Conservation (phyloP, 2,113 vertebrate genomes). For the Nansenia antarctica region DNA sequence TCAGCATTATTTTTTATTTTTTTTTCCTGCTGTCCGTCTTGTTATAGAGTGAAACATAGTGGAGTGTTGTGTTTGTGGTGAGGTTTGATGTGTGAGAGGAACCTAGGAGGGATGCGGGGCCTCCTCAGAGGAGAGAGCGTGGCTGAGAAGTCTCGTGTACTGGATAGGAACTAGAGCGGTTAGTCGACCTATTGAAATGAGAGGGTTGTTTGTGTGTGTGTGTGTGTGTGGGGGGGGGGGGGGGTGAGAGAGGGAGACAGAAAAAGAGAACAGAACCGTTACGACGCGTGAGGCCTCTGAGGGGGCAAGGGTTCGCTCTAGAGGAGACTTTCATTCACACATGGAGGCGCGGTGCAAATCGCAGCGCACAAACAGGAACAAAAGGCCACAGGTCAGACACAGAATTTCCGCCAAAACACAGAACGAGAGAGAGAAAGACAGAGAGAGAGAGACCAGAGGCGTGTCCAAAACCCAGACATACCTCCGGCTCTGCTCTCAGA, state of each 20-base stretch:
- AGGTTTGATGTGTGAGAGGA: not conserved
- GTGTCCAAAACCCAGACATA: not conserved
- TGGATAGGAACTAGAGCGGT: not conserved
- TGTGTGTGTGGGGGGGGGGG: not conserved
- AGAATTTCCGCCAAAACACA: not conserved
- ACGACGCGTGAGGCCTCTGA: not conserved
- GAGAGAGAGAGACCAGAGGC: not conserved
- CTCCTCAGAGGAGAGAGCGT: not conserved
- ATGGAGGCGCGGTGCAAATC: not conserved
- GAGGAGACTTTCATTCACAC: not conserved
- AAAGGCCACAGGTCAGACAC: conserved; percentile 2
- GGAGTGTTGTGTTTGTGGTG: not conserved
- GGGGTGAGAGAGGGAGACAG: not conserved
- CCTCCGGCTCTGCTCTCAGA: not conserved
- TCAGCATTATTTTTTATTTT: too few relatives aligned
- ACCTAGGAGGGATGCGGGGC: not conserved
- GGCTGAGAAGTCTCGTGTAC: not conserved
- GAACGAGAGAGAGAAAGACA: not conserved
- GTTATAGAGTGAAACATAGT: not conserved
- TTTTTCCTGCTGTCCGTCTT: too few relatives aligned
- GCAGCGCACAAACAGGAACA: conserved; percentile 2
- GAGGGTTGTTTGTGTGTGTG: not conserved
- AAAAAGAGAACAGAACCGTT: not conserved
- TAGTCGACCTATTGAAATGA: not conserved
- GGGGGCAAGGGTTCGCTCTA: not conserved